phyloP scores from a whole-genome alignment of 2,888 invertebrate species.

The Acronicta psi region DNA sequence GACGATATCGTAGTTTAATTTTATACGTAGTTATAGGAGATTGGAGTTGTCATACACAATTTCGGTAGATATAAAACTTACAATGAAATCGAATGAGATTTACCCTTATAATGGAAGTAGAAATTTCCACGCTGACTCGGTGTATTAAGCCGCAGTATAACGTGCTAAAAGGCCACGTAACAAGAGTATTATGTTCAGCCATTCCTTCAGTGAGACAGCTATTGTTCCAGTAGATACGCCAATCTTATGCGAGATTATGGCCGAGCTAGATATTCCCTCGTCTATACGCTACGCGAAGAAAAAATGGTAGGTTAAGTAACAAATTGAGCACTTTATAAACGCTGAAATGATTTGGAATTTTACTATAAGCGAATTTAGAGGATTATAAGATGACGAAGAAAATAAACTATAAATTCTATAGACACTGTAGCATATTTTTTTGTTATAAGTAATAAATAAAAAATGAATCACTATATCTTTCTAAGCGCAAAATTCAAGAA shows the following conservation, averaged over 20 bases:
- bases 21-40: conserved; percentile 27
- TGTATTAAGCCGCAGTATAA: conserved; percentile 55
- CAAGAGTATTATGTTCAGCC: conserved; percentile 60
- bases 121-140: conserved; percentile 48
- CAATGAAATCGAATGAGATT: conserved; percentile 53
- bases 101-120: conserved; percentile 46
- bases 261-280: conserved; percentile 41
- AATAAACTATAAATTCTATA: too few relatives aligned
- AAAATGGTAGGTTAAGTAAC: conserved; percentile 18
- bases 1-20: conserved; percentile 34
- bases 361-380: background rate
- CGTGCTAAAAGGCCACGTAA: conserved; percentile 62
- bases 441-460: too few relatives aligned
- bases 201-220: conserved; percentile 59
- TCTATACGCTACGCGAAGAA: conserved; percentile 29
- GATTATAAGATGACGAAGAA: too few relatives aligned
- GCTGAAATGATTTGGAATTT: background rate
- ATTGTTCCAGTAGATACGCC: conserved; percentile 61
- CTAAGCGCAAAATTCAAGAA: too few relatives aligned
- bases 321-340: conserved; percentile 2
- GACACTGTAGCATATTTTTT: too few relatives aligned
- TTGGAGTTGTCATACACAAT: conserved; percentile 39
- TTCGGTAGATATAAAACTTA: conserved; percentile 53
- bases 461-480: too few relatives aligned
- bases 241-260: conserved; percentile 55